Evolutionary conservation across 1,140 invertebrate species (phyloP).

Genomic region (Chlorops oryzae): DNA sequence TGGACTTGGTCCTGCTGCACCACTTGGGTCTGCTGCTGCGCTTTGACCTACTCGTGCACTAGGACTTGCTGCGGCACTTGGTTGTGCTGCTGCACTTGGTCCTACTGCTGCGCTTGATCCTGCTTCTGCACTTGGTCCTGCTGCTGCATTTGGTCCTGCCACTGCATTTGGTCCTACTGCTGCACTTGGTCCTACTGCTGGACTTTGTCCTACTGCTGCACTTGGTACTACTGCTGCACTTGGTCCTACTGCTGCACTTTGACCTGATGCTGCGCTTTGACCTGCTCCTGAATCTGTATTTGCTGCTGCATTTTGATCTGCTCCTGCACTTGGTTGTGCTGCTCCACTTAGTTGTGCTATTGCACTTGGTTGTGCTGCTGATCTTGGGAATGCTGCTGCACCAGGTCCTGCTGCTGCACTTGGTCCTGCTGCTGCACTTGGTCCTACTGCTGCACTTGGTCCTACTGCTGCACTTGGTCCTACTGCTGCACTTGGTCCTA

Average conservation of each 20-base stretch:
- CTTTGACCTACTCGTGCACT: constrained; percentile 9
- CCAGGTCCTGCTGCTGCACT: constrained; percentile 10
- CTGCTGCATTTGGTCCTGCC: constrained; percentile 17
- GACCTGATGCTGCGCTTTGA: constrained; percentile 7
- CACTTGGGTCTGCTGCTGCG: not conserved
- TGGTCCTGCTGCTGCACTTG: constrained; percentile 11
- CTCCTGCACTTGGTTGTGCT: constrained; percentile 9
- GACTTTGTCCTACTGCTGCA: constrained; percentile 4
- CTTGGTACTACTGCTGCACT: constrained; percentile 2
- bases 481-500: not conserved
- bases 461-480: constrained; percentile 9
- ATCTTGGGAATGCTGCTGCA: not conserved
- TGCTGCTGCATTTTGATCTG: constrained; percentile 13
- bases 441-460: not conserved
- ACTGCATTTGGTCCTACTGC: constrained; percentile 13
- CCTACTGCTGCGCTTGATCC: constrained; percentile 7
- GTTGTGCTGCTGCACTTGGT: not conserved
- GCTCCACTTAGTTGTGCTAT: constrained; percentile 14
- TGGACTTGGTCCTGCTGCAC: not conserved
- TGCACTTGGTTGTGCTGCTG: constrained; percentile 9
- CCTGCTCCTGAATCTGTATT: constrained; percentile 1
- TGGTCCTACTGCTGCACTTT: not conserved
- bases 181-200: constrained; percentile 12
- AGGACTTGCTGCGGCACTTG: constrained; percentile 1
- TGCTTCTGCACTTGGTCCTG: constrained; percentile 8